Base-by-base conservation (phyloP, 2,113 vertebrate genomes). In the Athene noctua region DNA sequence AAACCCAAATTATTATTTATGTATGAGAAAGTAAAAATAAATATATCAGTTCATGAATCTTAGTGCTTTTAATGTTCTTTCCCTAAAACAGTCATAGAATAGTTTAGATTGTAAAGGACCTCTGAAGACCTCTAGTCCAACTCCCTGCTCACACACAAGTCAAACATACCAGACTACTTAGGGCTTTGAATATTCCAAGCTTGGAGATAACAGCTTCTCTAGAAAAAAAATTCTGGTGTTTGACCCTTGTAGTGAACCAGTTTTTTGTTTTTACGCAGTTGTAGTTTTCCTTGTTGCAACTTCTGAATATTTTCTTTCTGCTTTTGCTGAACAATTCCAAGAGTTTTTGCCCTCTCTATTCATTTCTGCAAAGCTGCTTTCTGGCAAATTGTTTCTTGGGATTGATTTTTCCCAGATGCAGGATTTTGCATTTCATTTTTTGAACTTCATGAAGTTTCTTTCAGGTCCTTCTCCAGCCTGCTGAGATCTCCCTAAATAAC, bases 201-300 rank as follows among this genome's bases (percentile, higher is more conserved):
- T 1, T 63, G 32, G 19, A 70, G 13, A 34, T 51, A 62, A 30
- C 26, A 85, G 6, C 2, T 1, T 20, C 2, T 1, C 23, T n/a
- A 9, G 12, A 29, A 6, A 42, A 73, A 51, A 2, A 13, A 2
- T 38, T 58, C 61, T 8, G 3, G 12, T 46, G 21, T 46, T 92
- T 65, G 8, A 57, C 9, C 30, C 6, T 66, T 27, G 5, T 21
- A 59, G 20, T 11, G 9, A 61, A 51, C 2, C 6, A 22, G 11
- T 25, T 34, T 47, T 77, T 80, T 55, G 20, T 46, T 29, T 80
- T 26, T 19, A 6, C 30, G 40, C 7, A 49, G 30, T 10, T 88
- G 47, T 15, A 77, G 8, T 72, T 81, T 44, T 22, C 3, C 21
- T 85, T 47, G 5, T 86, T 88, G 12, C 14, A n/a, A 27, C 30